Conservation (phyloP, 2,113 vertebrate genomes). For the Podarcis raffonei region DNA sequence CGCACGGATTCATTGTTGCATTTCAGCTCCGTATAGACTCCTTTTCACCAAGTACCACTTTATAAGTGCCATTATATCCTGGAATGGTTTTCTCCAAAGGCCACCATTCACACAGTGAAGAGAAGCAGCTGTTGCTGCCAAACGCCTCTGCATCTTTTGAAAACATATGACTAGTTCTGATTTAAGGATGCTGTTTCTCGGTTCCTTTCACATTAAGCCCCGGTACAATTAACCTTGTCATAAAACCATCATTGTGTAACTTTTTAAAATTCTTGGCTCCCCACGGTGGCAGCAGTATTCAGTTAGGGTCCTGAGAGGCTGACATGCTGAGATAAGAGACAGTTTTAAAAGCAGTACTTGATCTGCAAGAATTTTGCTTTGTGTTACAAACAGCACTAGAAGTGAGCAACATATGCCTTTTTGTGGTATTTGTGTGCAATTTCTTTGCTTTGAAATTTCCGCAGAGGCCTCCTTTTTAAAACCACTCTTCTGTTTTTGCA, state of each 20-base stretch:
- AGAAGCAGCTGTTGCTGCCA: slow-evolving; percentile 23
- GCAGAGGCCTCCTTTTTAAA: background rate
- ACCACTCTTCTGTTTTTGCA: slow-evolving; percentile 55
- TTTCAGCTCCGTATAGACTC: slow-evolving; percentile 15
- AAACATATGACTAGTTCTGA: slow-evolving; percentile 42
- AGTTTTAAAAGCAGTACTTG: slow-evolving; percentile 7
- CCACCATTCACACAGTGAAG: slow-evolving; percentile 25
- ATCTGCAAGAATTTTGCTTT: background rate
- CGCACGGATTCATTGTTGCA: background rate
- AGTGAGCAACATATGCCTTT: background rate
- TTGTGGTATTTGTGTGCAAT: background rate
- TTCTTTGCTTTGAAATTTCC: background rate
- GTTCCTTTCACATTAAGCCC: slow-evolving; percentile 21
- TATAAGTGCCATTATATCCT: slow-evolving; percentile 19
- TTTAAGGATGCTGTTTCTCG: slow-evolving; percentile 37
- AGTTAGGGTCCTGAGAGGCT: slow-evolving; percentile 29
- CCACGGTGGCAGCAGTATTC: background rate
- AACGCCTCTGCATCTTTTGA: slow-evolving; percentile 18
- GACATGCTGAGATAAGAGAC: slow-evolving; percentile 29
- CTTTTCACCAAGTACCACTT: slow-evolving; percentile 21
- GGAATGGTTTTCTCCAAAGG: background rate
- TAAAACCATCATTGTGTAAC: slow-evolving; percentile 9
- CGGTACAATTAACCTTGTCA: slow-evolving; percentile 21
- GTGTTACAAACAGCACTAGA: background rate
- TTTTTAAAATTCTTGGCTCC: background rate